phyloP scores from a whole-genome alignment of 1,140 invertebrate species.

The Drosophila busckii region DNA sequence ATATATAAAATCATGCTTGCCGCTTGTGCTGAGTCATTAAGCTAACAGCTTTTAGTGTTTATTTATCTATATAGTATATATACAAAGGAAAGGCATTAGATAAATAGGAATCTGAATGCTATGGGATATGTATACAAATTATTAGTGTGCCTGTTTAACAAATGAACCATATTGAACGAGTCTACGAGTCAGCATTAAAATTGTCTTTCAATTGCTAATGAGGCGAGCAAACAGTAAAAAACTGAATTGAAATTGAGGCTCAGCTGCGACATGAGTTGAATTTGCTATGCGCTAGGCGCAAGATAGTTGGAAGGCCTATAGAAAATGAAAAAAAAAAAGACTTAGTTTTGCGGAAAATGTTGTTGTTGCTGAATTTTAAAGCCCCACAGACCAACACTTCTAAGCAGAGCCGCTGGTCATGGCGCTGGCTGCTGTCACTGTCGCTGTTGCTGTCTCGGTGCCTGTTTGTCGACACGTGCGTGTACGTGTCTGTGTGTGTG shows the following conservation, averaged over 20 bases:
- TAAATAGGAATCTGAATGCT: background rate
- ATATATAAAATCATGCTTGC: conserved; percentile 8
- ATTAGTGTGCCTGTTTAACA: background rate
- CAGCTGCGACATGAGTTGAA: conserved; percentile 19
- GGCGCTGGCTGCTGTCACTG: too few species aligned
- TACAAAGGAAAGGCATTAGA: conserved; percentile 1
- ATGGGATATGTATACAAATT: conserved; percentile 4
- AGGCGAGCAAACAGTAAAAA: conserved; percentile 5
- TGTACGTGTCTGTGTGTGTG: conserved; percentile 4
- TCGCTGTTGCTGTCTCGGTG: conserved; percentile 13
- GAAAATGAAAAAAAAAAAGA: background rate
- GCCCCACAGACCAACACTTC: background rate
- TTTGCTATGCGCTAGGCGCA: background rate
- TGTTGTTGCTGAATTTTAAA: conserved; percentile 25
- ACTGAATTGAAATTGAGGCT: background rate
- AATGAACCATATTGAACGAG: background rate
- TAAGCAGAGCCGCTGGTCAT: too few species aligned
- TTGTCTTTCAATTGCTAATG: conserved; percentile 17
- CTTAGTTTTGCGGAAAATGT: conserved; percentile 11
- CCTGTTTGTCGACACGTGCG: conserved; percentile 5
- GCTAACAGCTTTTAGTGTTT: conserved; percentile 46
- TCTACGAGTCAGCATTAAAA: too few species aligned
- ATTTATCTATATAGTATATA: conserved; percentile 13
- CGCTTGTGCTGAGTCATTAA: conserved; percentile 36
- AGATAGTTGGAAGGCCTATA: conserved; percentile 3